Evolutionary conservation across 2,888 invertebrate species (phyloP), one percentile per base, ranked within the genome.

Genomic region (Parapristionchus giblindavisi): DNA sequence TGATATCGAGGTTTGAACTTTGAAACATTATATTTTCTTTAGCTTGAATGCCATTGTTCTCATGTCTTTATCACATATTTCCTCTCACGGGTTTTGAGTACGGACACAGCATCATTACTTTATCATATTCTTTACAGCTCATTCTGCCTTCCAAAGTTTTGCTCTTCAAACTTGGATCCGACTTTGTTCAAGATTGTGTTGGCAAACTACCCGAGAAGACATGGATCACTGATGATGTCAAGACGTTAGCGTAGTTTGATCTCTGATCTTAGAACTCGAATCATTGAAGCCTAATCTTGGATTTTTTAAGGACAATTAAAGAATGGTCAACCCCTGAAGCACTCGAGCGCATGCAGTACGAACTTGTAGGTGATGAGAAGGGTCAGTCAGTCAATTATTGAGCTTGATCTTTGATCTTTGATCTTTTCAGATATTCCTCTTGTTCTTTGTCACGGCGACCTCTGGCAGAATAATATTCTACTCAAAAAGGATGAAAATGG

Each of bases 371-470:
- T 32, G 32, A 34, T 32, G 32, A n/a, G n/a, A n/a, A n/a, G n/a
- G n/a, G n/a, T n/a, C n/a, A n/a, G n/a, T n/a, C n/a, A n/a, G n/a
- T n/a, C n/a, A n/a, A n/a, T n/a, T n/a, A n/a, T n/a, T n/a, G n/a
- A n/a, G n/a, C 58, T 32, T 61, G 61, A 65, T 65, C 63, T 65
- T 29, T 65, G 63, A 65, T 65, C 63, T 61, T n/a, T n/a, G n/a
- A n/a, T n/a, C n/a, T n/a, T n/a, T n/a, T n/a, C n/a, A n/a, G n/a
- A n/a, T 5, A n/a, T 65, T 11, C 63, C 43, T 65, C 63, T 5
- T 24, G 32, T 43, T 6, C 63, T 65, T 32, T 29, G 29, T 17
- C 70, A 71, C 56, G 29, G 56, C 29, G 70, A 71, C 40, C 48
- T 56, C 27, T 71, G 70, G 70, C 70, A 54, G 8, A 71, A 71